Base-by-base conservation (phyloP, 2,888 invertebrate genomes). In the Neocrepidodera transversa region DNA sequence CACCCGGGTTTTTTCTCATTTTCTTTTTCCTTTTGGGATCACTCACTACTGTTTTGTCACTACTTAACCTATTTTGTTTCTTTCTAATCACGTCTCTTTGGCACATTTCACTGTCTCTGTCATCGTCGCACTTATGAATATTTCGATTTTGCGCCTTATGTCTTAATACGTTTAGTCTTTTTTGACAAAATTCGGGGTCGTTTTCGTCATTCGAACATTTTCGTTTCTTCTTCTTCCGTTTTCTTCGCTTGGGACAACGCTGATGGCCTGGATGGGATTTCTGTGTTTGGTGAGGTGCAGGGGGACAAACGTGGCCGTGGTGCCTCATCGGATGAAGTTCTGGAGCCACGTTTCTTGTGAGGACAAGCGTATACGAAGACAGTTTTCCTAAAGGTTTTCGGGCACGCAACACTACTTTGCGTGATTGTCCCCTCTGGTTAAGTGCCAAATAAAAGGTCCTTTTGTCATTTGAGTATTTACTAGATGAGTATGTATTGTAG, bases 401-500 rank as follows among this genome's bases (percentile, higher is more conserved):
- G 55, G 85, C 84, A 58, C 88, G 87, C 64, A 91, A 84, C 81
- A 89, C 88, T 66, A 90, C 87, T 72, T 87, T 86, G 60, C 91
- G 83, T 70, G 91, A 85, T 73, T 86, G 85, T 18, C 92, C 92
- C 64, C 84, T 82, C 68, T 87, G 86, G 80, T 90, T 89, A 67
- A 93, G 81, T 64, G 91, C 93, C 79, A 93, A 82, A 82, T 89
- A 93, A 68, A 86, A 81, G 49, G 90, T 89, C 72, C 87, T 86
- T 71, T 86, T 84, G 65, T 80, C 83, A 80, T 89, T 86, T 62
- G 88, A 88, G 82, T 88, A 87, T 78, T 88, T 87, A 62, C 84
- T 85, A 70, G 89, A 89, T 73, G 91, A 89, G 82, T 93, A 93
- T 58, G 90, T 91, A 80, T 92, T 93, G 83, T 92, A 93, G 79